Evolutionary conservation across 2,888 invertebrate species (phyloP).

Genomic region (Hololepta plana): DNA sequence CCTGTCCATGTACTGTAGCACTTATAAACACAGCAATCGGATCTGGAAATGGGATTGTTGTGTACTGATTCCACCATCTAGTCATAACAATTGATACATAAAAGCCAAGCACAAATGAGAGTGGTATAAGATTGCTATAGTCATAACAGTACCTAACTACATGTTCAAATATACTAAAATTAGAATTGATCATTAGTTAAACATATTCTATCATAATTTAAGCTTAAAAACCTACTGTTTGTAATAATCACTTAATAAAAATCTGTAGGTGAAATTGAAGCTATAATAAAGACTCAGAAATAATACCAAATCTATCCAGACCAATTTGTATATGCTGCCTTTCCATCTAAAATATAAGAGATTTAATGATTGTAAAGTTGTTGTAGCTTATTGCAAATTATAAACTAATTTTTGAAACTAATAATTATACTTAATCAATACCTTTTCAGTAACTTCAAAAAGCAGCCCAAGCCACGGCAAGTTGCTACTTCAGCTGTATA

Average conservation of each 20-base stretch:
- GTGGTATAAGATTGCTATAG: conserved; percentile 73
- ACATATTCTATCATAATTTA: neutral
- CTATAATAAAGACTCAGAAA: conserved; percentile 64
- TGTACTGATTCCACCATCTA: conserved; percentile 83
- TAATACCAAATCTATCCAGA: conserved; percentile 74
- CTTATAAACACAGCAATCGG: conserved; percentile 74
- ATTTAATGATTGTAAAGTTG: conserved; percentile 5
- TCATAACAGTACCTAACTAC: conserved; percentile 71
- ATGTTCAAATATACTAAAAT: conserved; percentile 57
- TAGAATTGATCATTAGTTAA: conserved; percentile 4
- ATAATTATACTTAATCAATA: conserved; percentile 22
- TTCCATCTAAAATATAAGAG: conserved; percentile 57
- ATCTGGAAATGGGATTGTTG: conserved; percentile 71
- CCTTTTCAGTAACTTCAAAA: conserved; percentile 69
- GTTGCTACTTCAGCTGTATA: conserved; percentile 78
- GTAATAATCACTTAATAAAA: conserved; percentile 43
- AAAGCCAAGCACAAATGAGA: conserved; percentile 87
- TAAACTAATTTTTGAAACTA: conserved; percentile 3
- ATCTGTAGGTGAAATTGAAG: conserved; percentile 61
- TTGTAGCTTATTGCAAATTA: neutral
- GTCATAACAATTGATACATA: conserved; percentile 87
- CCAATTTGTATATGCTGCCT: conserved; percentile 86
- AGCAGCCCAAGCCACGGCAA: conserved; percentile 71
- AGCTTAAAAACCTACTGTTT: conserved; percentile 39
- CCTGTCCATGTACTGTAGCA: conserved; percentile 65